phyloP scores from a whole-genome alignment of 2,797 vertebrate genomes.

The Champsocephalus esox region DNA sequence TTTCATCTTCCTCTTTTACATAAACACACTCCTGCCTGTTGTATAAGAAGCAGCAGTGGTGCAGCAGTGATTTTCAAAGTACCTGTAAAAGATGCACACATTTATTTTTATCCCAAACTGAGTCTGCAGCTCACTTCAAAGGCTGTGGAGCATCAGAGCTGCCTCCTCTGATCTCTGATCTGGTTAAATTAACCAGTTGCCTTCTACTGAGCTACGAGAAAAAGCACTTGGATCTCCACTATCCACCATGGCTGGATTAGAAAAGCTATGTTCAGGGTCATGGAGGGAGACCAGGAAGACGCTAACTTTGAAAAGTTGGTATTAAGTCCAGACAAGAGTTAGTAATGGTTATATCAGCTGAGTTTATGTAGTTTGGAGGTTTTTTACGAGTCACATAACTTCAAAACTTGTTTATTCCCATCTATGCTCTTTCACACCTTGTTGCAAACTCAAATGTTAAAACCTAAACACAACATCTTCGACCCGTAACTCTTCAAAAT shows the following conservation, averaged over 20 bases:
- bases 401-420: neutral
- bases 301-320: slow-evolving; percentile 5
- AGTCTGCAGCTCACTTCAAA: slow-evolving; percentile 52
- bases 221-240: neutral
- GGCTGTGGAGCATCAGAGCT: slow-evolving; percentile 23
- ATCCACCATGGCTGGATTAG: neutral
- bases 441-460: neutral
- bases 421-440: neutral
- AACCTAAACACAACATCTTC: no score
- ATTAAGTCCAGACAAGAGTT: neutral
- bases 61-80: neutral
- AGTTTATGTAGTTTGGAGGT: neutral
- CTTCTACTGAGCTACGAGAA: slow-evolving; percentile 5
- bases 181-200: slow-evolving; percentile 56
- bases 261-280: slow-evolving; percentile 12
- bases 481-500: no score
- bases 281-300: neutral
- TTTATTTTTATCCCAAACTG: slow-evolving; percentile 39
- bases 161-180: slow-evolving; percentile 49
- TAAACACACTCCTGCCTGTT: neutral
- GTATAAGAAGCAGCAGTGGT: neutral
- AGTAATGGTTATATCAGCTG: neutral
- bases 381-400: neutral
- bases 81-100: slow-evolving; percentile 14
- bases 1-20: slow-evolving; percentile 22